Base-by-base conservation (phyloP, 1,140 invertebrate genomes). In the Lethocerus indicus region DNA sequence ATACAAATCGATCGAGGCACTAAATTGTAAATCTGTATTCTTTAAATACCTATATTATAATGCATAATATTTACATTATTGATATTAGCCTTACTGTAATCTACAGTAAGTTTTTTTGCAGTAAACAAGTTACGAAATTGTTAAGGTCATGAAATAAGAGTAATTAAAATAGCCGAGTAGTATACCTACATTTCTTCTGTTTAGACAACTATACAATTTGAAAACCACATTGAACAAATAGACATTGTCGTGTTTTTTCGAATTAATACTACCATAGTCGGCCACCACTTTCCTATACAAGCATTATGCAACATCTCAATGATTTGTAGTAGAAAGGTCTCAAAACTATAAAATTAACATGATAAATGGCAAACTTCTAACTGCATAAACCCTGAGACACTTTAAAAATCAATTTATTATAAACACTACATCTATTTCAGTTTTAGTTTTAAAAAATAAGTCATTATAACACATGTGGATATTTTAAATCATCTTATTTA, bases 371-470 rank as follows among this genome's bases (percentile, higher is more conserved):
- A 49, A 27, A 39, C 35, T 24, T 52, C 39, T 48, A 52, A 52
- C 51, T 52, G 51, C 51, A 52, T 47, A 52, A 52, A 52, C 51
- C 51, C 51, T 43, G 51, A 52, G 51, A 52, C 51, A 52, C 51
- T 52, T 52, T 48, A 46, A 52, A 48, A 52, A 47, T 52, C 45
- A 52, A 52, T 52, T 52, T 52, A 52, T 52, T 52, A 52, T 48
- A 52, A 52, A 52, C 36, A 48, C 51, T 52, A 52, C 51, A 52
- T 48, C 51, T 52, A 52, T 27, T 42, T 52, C 51, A 52, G 51
- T 52, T 52, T 52, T 52, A 51, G 41, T 51, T 51, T 52, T 52
- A 52, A 52, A 52, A 52, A 52, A 52, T 52, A 52, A 52, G 51
- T 52, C 51, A 52, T 52, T 52, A 52, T 52, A 52, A 52, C 51